Evolutionary conservation across 2,797 vertebrate genomes (phyloP).

Genomic region (Trematomus bernacchii): DNA sequence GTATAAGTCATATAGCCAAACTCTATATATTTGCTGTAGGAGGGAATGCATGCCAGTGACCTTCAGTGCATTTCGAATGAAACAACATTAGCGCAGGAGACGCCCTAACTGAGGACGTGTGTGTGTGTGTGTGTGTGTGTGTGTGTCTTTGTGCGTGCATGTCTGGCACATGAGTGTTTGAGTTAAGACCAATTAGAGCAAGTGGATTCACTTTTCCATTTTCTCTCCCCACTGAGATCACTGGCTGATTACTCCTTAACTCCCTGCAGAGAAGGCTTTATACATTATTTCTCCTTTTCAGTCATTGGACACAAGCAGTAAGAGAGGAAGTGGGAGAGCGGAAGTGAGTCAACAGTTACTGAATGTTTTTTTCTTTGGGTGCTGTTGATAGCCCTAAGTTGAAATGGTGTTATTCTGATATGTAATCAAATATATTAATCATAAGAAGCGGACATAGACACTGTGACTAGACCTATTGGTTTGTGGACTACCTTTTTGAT

Average conservation of each 20-base stretch:
- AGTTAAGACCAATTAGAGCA: slow-evolving; percentile 71
- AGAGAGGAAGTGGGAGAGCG: slow-evolving; percentile 1
- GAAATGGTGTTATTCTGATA: neutral
- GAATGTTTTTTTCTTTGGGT: slow-evolving; percentile 40
- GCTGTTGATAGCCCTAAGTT: neutral
- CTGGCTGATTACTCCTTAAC: slow-evolving; percentile 49
- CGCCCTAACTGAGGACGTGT: neutral
- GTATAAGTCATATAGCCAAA: neutral
- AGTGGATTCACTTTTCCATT: slow-evolving; percentile 62
- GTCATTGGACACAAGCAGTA: slow-evolving; percentile 8
- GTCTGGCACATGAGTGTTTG: slow-evolving; percentile 32
- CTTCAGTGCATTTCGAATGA: slow-evolving; percentile 22
- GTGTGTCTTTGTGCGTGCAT: neutral
- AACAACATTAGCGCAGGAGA: neutral
- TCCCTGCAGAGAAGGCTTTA: slow-evolving; percentile 47
- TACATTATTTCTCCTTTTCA: slow-evolving; percentile 34
- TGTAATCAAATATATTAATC: neutral
- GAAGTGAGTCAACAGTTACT: slow-evolving; percentile 25
- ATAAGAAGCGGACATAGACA: no score
- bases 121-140: slow-evolving; percentile 13
- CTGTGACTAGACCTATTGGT: no score
- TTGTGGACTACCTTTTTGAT: no score
- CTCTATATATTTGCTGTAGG: neutral
- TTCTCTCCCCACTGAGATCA: slow-evolving; percentile 60
- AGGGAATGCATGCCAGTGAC: slow-evolving; percentile 26